These are phyloP conservation scores for Silurus aristotelis DNA, from an alignment of 2,797 vertebrate genomes.

Conservation along the genomic window DNA sequence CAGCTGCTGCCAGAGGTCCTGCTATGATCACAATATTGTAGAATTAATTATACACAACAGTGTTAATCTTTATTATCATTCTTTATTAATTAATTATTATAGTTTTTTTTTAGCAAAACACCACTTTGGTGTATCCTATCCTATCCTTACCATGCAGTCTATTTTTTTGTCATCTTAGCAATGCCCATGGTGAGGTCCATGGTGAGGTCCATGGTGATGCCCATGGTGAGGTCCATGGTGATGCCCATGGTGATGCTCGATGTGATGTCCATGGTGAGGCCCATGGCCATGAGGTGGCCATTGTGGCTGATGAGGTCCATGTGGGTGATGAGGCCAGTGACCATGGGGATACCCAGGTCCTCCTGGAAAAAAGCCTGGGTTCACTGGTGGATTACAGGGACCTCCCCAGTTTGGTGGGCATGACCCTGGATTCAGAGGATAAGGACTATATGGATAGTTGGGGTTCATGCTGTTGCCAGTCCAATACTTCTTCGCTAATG, in stretches of 20 bases:
- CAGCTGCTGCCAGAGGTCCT: neutral
- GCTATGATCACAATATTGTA: neutral
- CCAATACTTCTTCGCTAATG: neutral
- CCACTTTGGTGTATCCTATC: neutral
- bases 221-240: neutral
- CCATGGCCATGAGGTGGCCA: neutral
- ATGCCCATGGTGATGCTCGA: neutral
- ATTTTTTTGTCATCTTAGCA: neutral
- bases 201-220: neutral
- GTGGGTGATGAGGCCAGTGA: neutral
- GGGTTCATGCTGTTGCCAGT: slow-evolving; percentile 18
- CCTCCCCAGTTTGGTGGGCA: neutral
- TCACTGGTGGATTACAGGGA: neutral
- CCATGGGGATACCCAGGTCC: neutral
- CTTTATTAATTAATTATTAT: neutral
- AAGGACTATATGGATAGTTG: neutral
- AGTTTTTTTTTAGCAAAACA: neutral
- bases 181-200: neutral
- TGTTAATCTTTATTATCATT: too few relatives aligned
- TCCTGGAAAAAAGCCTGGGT: slow-evolving; percentile 2
- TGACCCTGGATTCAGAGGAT: neutral
- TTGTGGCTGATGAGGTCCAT: neutral
- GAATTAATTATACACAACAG: neutral
- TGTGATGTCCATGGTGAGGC: too few relatives aligned
- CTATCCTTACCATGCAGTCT: neutral